These are phyloP conservation scores for Lepus americanus DNA, from an alignment of 2,113 vertebrate genomes.

Conservation along the genomic window DNA sequence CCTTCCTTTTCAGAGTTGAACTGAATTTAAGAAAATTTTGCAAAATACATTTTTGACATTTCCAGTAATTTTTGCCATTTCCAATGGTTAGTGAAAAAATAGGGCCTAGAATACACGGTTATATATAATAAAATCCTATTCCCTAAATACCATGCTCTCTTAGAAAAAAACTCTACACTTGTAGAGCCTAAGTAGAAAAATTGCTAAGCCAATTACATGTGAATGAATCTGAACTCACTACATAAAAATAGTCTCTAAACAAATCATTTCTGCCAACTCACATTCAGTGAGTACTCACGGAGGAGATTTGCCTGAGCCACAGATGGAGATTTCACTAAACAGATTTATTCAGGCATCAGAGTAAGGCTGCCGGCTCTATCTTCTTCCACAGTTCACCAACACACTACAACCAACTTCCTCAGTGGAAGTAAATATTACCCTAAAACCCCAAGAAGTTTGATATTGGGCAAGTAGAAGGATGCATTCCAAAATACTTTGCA, in stretches of 20 bases:
- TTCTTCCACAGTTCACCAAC: background rate
- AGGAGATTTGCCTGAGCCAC: background rate
- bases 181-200: constrained; percentile 43
- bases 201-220: constrained; percentile 12
- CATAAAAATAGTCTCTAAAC: background rate
- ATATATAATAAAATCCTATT: background rate
- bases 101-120: background rate
- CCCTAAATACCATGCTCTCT: background rate
- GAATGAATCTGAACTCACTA: constrained; percentile 8
- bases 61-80: constrained; percentile 11
- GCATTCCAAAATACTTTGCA: background rate
- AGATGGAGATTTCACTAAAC: constrained; percentile 8
- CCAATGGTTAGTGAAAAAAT: background rate
- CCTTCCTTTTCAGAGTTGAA: constrained; percentile 1
- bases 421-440: background rate
- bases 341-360: background rate
- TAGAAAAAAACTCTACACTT: background rate
- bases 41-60: background rate
- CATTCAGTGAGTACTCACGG: background rate
- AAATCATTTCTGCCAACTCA: constrained; percentile 43
- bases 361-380: background rate
- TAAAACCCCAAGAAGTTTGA: background rate
- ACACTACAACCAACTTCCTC: background rate
- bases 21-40: background rate
- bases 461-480: background rate